Conservation (phyloP, 2,797 vertebrate species). For the Pitangus sulphuratus region DNA sequence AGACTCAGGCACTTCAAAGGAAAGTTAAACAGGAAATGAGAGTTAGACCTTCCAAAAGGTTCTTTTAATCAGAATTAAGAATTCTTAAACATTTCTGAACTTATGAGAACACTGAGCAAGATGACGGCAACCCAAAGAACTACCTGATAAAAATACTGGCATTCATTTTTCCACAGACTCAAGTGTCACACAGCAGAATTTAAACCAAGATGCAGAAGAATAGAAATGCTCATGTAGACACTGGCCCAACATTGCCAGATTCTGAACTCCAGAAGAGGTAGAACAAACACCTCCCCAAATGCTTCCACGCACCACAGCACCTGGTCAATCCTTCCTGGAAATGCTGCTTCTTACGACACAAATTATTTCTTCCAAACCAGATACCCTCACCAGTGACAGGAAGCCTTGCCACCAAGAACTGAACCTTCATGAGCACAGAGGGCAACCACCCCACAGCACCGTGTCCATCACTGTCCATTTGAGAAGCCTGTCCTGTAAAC, state of each 20-base stretch:
- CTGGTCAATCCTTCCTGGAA: background rate
- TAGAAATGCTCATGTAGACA: background rate
- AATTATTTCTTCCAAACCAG: background rate
- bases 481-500: background rate
- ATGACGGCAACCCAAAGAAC: background rate
- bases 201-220: background rate
- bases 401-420: background rate
- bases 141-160: background rate
- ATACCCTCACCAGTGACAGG: background rate
- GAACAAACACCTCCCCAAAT: background rate
- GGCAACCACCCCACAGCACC: background rate
- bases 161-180: background rate
- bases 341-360: background rate
- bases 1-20: background rate
- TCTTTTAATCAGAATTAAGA: background rate
- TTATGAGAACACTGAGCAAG: background rate
- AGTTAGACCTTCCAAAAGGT: background rate
- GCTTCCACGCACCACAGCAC: background rate
- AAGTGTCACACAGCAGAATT: background rate
- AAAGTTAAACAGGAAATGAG: background rate
- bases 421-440: background rate
- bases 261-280: background rate
- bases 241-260: background rate
- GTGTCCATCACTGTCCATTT: background rate
- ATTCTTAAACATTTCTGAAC: background rate